Conservation (phyloP, 2,797 vertebrate genomes). For the Hephaestus fuliginosus region DNA sequence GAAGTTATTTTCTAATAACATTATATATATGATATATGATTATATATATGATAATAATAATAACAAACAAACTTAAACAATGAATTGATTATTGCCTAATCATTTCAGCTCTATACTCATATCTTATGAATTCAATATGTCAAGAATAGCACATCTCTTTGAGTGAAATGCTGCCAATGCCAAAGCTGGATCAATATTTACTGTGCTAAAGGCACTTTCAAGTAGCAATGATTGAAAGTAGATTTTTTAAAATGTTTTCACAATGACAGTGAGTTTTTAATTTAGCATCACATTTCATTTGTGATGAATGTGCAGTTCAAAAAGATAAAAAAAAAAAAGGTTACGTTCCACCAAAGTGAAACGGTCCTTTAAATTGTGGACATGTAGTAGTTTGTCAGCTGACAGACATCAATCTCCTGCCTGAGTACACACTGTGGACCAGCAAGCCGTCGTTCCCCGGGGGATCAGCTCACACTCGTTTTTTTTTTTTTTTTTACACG, state of each 20-base stretch:
- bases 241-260: not conserved
- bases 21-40: no score
- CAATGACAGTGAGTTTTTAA: not conserved
- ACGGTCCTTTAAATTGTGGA: conserved; percentile 13
- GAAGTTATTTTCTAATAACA: no score
- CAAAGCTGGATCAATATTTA: not conserved
- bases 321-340: not conserved
- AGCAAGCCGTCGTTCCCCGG: conserved; percentile 23
- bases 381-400: conserved; percentile 19
- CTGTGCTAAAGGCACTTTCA: not conserved
- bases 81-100: not conserved
- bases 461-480: conserved; percentile 50
- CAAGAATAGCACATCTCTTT: not conserved
- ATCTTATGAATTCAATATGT: not conserved
- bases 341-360: conserved; percentile 1
- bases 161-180: not conserved
- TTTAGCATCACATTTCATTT: not conserved
- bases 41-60: no score
- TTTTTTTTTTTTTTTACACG: conserved; percentile 19
- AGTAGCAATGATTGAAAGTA: not conserved
- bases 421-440: conserved; percentile 21
- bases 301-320: conserved; percentile 35
- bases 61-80: no score
- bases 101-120: not conserved
- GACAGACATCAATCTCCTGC: conserved; percentile 51